Base-by-base conservation (phyloP, 2,888 invertebrate genomes). In the Phorcus lineatus region DNA sequence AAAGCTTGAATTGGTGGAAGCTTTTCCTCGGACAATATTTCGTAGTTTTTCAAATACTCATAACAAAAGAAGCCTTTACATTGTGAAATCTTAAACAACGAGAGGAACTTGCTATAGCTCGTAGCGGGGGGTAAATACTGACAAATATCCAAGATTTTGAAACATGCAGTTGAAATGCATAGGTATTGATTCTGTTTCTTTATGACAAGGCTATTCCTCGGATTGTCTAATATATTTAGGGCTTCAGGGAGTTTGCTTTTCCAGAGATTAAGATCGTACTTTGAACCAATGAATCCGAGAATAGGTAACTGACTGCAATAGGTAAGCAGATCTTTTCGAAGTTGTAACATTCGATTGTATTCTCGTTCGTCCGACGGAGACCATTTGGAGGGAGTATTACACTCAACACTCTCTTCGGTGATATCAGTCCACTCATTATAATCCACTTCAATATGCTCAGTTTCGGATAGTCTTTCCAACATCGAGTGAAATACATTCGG, bases 121-220 rank as follows among this genome's bases (percentile, higher is more conserved):
- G 74, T 74, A 36, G 36, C 36, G 22, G 74, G 74, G 22, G 74
- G 74, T 22, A 74, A 40, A 74, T 74, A 74, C 22, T 74, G 74
- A 16, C 36, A 74, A 19, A 74, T 31, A 40, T 74, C 74, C 52
- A 74, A 40, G 16, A 74, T 19, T 47, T 40, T 40, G 36, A 74
- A 74, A 22, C 36, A 16, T 40, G 28, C 47, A 40, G 74, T 74
- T 74, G 74, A 22, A 17, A 74, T 74, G 52, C 74, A 74, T 13
- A 74, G 31, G 52, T 74, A 74, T 22, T 74, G 74, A 40, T 74
- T 74, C 22, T 74, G 28, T 74, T 40, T 31, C 47, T 74, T 74
- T 13, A 74, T 22, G 19, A 74, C 40, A 13, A 74, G 24, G 52
- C 40, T 47, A 17, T 11, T 74, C 17, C 16, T 36, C 13, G 22